Evolutionary conservation across 2,888 invertebrate genomes (phyloP).

Genomic region (Tribolium freemani): DNA sequence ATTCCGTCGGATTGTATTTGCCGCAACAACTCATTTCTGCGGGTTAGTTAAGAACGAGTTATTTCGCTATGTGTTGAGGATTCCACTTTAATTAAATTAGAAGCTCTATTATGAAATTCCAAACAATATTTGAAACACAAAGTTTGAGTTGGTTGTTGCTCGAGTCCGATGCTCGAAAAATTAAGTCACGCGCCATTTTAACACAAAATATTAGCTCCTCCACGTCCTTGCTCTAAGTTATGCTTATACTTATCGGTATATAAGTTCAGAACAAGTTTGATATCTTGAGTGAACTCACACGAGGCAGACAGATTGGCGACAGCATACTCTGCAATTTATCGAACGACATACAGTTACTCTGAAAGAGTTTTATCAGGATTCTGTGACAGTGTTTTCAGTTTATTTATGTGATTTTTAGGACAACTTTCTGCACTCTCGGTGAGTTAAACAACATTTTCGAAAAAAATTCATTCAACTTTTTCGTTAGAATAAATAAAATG

Average conservation of each 20-base stretch:
- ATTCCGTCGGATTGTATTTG: not conserved
- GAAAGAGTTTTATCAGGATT: conserved; percentile 7
- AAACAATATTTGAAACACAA: not conserved
- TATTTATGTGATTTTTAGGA: not conserved
- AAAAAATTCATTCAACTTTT: not conserved
- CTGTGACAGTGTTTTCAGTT: not conserved
- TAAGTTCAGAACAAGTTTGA: conserved; percentile 34
- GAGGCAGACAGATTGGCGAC: conserved; percentile 39
- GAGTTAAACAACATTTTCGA: not conserved
- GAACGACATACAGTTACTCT: not conserved
- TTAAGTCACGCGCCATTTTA: not conserved
- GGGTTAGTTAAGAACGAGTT: not conserved
- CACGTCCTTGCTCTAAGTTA: conserved; percentile 26
- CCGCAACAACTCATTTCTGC: not conserved
- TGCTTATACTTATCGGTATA: conserved; percentile 33
- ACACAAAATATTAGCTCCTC: not conserved
- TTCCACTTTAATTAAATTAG: not conserved
- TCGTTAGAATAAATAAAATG: not conserved
- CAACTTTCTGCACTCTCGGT: not conserved
- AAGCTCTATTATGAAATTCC: not conserved
- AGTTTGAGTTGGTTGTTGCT: no score
- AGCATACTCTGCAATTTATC: not conserved
- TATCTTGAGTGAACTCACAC: conserved; percentile 35
- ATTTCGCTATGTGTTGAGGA: not conserved
- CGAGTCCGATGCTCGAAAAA: not conserved